phyloP scores from a whole-genome alignment of 2,888 invertebrate genomes.

The Nesidiocoris tenuis region DNA sequence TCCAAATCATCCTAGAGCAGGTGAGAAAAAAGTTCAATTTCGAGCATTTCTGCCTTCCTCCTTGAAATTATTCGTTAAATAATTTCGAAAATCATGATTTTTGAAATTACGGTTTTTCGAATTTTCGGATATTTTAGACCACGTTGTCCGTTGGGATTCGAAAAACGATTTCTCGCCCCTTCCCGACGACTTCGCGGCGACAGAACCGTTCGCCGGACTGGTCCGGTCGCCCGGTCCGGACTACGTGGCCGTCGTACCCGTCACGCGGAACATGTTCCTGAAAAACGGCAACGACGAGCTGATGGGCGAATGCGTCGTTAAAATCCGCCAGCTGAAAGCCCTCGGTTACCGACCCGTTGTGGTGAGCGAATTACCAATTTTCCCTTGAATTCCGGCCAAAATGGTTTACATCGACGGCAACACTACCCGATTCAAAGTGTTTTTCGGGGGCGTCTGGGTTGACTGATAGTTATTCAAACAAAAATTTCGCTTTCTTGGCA shows the following conservation, averaged over 20 bases:
- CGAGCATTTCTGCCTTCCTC: background rate
- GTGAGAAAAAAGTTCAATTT: constrained; percentile 53
- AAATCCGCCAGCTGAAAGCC: constrained; percentile 63
- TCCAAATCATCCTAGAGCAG: constrained; percentile 67
- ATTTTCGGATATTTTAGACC: too few relatives aligned
- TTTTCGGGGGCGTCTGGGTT: too few relatives aligned
- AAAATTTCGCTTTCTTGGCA: too few relatives aligned
- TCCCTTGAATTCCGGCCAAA: background rate
- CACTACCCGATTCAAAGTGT: too few relatives aligned
- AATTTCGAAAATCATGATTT: background rate
- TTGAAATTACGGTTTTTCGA: too few relatives aligned
- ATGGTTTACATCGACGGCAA: too few relatives aligned
- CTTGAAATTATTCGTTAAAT: background rate
- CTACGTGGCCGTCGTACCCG: constrained; percentile 60
- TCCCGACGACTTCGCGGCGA: constrained; percentile 50
- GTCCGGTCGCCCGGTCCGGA: constrained; percentile 53
- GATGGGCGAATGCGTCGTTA: constrained; percentile 63
- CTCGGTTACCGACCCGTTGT: constrained; percentile 56
- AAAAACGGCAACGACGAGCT: constrained; percentile 57
- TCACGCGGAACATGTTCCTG: constrained; percentile 62
- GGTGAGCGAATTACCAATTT: constrained; percentile 50
- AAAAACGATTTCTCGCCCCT: constrained; percentile 56
- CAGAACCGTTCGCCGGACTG: constrained; percentile 53
- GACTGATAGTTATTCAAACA: too few relatives aligned
- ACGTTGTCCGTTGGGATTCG: constrained; percentile 63